Evolutionary conservation across 2,888 invertebrate species (phyloP), one percentile per base, ranked within the genome.

Genomic region (Ophonus ardosiacus): DNA sequence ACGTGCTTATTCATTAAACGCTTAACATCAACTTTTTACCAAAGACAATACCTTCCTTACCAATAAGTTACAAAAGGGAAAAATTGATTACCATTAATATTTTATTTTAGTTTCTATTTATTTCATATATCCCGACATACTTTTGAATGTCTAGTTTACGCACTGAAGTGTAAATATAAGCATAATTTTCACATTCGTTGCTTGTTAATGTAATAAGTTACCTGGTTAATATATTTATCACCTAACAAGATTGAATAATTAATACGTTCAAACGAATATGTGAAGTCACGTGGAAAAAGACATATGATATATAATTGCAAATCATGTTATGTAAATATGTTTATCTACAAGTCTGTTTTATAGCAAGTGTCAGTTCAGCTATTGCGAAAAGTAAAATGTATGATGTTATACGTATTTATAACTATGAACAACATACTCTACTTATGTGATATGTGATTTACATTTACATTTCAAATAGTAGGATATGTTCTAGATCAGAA

Each of bases 401-500:
- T 61, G 59, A 61, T 61, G 17, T 61, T 61, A 17, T 61, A 17
- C 18, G 15, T 61, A 61, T 61, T 61, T 61, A 61, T 61, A 63
- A 38, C 68, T 7, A 68, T 68, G 68, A 68, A 38, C 68, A 63
- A 63, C 38, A 68, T 68, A 38, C 1, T 68, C 1, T 1, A 65
- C 65, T n/a, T 15, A 68, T 68, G 38, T 65, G 0, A 65, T 15
- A 68, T 68, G 38, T 63, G 2, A 63, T 63, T 59, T 61, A 61
- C 61, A 61, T 61, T 61, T 18, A 10, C 15, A 15, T 61, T 17
- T 61, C 17, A n/a, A 61, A 17, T 18, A 17, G 31, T 31, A 31
- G 31, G 31, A 31, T 31, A 24, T 63, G 10, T 24, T 18, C 3
- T 8, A 63, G 13, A 21, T 21, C 4, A 13, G 38, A 31, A 59